phyloP scores from a whole-genome alignment of 2,888 invertebrate species.

The Machimus rusticus region DNA sequence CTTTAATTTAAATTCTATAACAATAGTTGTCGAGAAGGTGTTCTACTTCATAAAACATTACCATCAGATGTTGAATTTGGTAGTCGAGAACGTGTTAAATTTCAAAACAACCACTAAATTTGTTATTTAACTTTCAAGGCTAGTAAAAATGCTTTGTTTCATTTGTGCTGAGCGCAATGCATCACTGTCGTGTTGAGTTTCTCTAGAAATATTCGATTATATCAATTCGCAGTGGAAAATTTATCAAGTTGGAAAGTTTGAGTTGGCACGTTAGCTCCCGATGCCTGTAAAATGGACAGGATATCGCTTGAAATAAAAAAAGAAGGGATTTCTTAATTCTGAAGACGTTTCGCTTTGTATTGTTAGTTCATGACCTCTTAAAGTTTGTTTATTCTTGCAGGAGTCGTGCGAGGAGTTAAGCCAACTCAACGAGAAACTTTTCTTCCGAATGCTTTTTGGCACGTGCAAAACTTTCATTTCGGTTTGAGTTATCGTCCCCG shows the following conservation, averaged over 20 bases:
- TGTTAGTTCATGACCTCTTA: slow-evolving; percentile 39
- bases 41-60: too few species aligned
- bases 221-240: not conserved
- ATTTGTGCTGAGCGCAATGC: not conserved
- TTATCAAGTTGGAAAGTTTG: slow-evolving; percentile 15
- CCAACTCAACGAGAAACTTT: slow-evolving; percentile 25
- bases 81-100: not conserved
- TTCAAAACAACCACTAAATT: not conserved
- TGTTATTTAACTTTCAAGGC: not conserved
- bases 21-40: too few species aligned
- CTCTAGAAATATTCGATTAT: slow-evolving; percentile 29
- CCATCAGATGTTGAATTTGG: too few species aligned
- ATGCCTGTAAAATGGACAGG: slow-evolving; percentile 30
- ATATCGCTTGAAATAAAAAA: not conserved
- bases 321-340: slow-evolving; percentile 13
- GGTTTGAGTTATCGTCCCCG: slow-evolving; percentile 34
- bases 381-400: slow-evolving; percentile 38
- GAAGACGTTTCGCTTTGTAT: slow-evolving; percentile 35
- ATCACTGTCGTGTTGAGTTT: not conserved
- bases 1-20: too few species aligned
- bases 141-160: not conserved
- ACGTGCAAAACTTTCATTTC: slow-evolving; percentile 41
- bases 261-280: slow-evolving; percentile 27
- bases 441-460: slow-evolving; percentile 35
- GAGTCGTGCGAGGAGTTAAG: slow-evolving; percentile 32